phyloP scores from a whole-genome alignment of 35 echinoderm and acorn worm species.

The Acanthaster planci region DNA sequence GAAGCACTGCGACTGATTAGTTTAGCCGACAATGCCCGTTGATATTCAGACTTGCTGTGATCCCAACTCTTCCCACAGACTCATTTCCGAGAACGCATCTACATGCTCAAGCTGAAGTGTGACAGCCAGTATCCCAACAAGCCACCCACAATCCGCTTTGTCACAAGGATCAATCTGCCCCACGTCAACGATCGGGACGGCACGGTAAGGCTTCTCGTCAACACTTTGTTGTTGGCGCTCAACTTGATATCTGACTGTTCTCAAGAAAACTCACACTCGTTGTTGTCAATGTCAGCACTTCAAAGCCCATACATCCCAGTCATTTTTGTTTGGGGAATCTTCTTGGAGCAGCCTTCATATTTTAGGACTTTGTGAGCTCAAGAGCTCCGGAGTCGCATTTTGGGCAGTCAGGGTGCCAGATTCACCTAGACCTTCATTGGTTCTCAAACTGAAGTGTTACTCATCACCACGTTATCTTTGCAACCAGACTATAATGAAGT shows the following conservation, averaged over 20 bases:
- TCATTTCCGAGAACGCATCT: slow-evolving; percentile 71
- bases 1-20: too few relatives aligned
- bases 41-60: not conserved
- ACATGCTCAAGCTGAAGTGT: slow-evolving; percentile 65
- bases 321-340: not conserved
- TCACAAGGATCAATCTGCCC: slow-evolving; percentile 63
- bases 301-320: too few relatives aligned
- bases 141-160: slow-evolving; percentile 72
- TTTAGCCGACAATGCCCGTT: not conserved
- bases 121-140: slow-evolving; percentile 70
- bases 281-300: not conserved
- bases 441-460: too few relatives aligned
- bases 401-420: too few relatives aligned
- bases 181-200: slow-evolving; percentile 32
- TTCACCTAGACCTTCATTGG: too few relatives aligned
- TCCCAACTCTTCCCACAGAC: slow-evolving; percentile 9
- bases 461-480: not conserved
- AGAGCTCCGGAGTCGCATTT: too few relatives aligned
- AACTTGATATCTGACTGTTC: too few relatives aligned
- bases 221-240: too few relatives aligned
- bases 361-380: not conserved
- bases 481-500: not conserved
- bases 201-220: not conserved
- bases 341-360: not conserved
- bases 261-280: not conserved